Percentiles rank a stretch among this genome's conserved stretches.
These are phyloP conservation scores for Glaucomys volans DNA, from an alignment of 2,113 vertebrate species.

Conservation along the genomic window DNA sequence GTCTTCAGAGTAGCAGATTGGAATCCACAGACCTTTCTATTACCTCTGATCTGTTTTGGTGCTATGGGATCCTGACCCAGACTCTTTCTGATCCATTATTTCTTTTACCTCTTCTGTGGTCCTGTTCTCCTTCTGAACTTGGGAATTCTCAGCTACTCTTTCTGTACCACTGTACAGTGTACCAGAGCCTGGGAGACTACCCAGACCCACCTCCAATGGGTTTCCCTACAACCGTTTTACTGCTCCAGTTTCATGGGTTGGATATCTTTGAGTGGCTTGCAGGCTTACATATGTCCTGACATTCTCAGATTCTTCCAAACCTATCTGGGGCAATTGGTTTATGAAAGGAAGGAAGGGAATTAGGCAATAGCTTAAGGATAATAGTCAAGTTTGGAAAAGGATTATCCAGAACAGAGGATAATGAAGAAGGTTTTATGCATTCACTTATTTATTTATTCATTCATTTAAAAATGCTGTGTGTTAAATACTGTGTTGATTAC, in stretches of 20 bases:
- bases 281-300: not conserved
- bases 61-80: not conserved
- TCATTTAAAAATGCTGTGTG: slow-evolving; percentile 38
- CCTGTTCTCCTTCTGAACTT: not conserved
- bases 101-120: not conserved
- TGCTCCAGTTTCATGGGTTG: not conserved
- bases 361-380: slow-evolving; percentile 22
- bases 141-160: not conserved
- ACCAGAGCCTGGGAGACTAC: not conserved
- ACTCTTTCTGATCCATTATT: not conserved
- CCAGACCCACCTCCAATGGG: not conserved
- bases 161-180: not conserved
- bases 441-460: slow-evolving; percentile 27
- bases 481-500: not conserved
- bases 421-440: slow-evolving; percentile 23
- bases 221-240: not conserved
- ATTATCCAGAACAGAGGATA: slow-evolving; percentile 52
- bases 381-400: not conserved
- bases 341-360: slow-evolving; percentile 43
- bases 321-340: not conserved
- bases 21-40: not conserved
- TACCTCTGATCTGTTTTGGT: not conserved
- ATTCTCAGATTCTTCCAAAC: slow-evolving; percentile 33
- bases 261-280: not conserved
- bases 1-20: not conserved